These are phyloP conservation scores for Leucoma salicis DNA, from an alignment of 2,888 invertebrate species.

Conservation along the genomic window DNA sequence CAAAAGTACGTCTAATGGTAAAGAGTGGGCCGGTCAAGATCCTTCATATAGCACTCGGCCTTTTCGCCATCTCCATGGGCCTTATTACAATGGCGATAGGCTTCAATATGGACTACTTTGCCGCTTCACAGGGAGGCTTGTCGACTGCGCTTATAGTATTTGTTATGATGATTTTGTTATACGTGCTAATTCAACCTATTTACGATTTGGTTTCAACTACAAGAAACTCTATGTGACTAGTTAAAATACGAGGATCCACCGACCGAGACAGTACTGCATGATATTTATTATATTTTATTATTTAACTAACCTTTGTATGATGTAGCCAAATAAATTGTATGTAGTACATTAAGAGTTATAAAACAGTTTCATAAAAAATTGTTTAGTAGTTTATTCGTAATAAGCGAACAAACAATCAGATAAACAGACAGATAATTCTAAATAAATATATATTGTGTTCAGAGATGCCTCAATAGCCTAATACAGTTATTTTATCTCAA, in stretches of 20 bases:
- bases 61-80: constrained; percentile 74
- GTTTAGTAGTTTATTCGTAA: too few species aligned
- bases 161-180: constrained; percentile 53
- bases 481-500: too few species aligned
- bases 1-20: constrained; percentile 70
- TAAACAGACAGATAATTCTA: too few species aligned
- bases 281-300: constrained; percentile 1
- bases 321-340: too few species aligned
- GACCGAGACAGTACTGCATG: constrained; percentile 58
- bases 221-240: constrained; percentile 60
- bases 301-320: too few species aligned
- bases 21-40: constrained; percentile 75
- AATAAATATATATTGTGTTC: too few species aligned
- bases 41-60: constrained; percentile 76
- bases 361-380: too few species aligned
- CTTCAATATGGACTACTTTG: constrained; percentile 65
- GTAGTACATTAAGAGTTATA: too few species aligned
- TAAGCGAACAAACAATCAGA: too few species aligned
- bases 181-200: constrained; percentile 64
- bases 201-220: constrained; percentile 58
- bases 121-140: constrained; percentile 47
- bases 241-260: constrained; percentile 44
- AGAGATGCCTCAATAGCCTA: too few species aligned
- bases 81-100: constrained; percentile 71
- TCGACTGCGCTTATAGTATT: constrained; percentile 62